phyloP scores from a whole-genome alignment of 2,113 vertebrate genomes.

The Pantherophis guttatus region DNA sequence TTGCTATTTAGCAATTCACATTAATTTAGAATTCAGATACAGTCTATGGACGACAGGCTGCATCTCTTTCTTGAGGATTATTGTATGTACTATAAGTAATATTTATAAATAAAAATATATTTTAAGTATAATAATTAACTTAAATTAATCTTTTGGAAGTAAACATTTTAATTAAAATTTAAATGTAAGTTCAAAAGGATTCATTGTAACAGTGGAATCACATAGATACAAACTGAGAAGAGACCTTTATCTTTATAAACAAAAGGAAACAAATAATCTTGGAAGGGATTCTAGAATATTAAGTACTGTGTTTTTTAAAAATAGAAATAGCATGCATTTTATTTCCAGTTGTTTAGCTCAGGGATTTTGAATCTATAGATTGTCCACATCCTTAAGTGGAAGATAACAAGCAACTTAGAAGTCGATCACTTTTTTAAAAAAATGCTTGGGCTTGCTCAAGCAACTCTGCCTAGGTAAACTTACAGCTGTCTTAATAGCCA shows the following conservation, averaged over 20 bases:
- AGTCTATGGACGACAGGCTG: neutral
- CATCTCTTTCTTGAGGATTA: neutral
- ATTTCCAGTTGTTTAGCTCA: neutral
- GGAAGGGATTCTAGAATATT: neutral
- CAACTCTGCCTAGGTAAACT: neutral
- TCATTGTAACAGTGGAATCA: neutral
- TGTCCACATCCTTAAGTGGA: neutral
- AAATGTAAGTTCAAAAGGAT: neutral
- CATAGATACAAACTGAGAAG: neutral
- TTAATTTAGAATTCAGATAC: neutral
- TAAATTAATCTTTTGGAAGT: neutral
- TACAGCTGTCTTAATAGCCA: neutral
- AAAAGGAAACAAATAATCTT: neutral
- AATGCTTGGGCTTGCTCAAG: neutral
- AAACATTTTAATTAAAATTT: neutral
- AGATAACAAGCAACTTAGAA: neutral
- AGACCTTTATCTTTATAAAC: neutral
- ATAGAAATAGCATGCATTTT: neutral
- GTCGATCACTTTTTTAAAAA: neutral
- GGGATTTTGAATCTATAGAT: neutral
- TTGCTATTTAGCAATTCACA: neutral
- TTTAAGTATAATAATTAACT: neutral
- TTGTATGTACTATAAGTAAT: neutral
- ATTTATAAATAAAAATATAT: neutral
- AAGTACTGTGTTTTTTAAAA: neutral